A percentile compares a stretch with the other conserved stretches of the same genome.
Evolutionary conservation across 1,140 invertebrate genomes (phyloP).

Genomic region (Dufourea novaeangliae): DNA sequence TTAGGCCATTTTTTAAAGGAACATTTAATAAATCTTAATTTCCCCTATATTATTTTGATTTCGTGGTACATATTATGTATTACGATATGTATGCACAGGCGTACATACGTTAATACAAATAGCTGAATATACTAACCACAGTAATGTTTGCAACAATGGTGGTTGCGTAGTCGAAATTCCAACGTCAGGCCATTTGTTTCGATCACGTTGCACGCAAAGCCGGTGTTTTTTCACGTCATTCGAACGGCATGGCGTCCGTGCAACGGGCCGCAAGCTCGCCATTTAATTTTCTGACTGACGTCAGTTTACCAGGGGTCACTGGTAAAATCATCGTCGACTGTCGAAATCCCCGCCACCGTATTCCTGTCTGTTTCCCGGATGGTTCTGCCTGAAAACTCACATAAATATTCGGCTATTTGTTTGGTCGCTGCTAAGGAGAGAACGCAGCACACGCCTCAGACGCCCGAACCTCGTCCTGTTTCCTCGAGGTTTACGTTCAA

Average conservation of each 20-base stretch:
- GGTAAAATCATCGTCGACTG: constrained; percentile 47
- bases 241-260: constrained; percentile 23
- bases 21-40: no score
- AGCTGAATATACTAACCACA: not conserved
- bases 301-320: constrained; percentile 28
- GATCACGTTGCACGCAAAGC: constrained; percentile 28
- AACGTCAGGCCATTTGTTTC: constrained; percentile 38
- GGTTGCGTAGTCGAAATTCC: constrained; percentile 3
- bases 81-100: not conserved
- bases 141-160: not conserved
- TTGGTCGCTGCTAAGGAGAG: constrained; percentile 47
- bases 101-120: no score
- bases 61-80: no score
- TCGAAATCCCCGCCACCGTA: constrained; percentile 29
- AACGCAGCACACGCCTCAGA: constrained; percentile 36
- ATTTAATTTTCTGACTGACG: constrained; percentile 54
- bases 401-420: constrained; percentile 62
- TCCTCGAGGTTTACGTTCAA: constrained; percentile 32
- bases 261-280: constrained; percentile 37
- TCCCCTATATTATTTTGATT: no score
- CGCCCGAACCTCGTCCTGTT: not conserved
- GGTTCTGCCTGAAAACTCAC: constrained; percentile 41
- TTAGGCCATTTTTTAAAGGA: no score
- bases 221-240: constrained; percentile 42
- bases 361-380: not conserved